These are phyloP conservation scores for Nymphicus hollandicus DNA, from an alignment of 2,113 vertebrate genomes.

Conservation along the genomic window DNA sequence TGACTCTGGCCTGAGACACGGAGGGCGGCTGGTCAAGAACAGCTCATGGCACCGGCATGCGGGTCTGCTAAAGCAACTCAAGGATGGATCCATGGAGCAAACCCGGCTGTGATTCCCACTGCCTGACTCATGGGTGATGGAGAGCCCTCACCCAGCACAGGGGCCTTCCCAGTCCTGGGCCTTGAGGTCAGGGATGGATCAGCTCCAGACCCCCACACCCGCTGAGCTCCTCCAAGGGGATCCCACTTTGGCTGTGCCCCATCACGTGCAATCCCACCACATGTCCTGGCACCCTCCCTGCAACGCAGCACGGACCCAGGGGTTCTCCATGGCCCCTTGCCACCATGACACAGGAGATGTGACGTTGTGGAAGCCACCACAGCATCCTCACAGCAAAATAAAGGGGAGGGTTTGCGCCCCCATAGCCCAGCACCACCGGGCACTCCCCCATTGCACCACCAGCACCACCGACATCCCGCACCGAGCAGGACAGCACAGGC, in stretches of 20 bases:
- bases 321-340: not conserved
- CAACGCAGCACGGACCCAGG: rapidly evolving
- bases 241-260: rapidly evolving
- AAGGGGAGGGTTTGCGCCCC: not conserved
- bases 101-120: not conserved
- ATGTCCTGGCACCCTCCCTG: not conserved
- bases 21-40: not conserved
- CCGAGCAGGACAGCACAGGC: not conserved
- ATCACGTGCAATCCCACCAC: not conserved
- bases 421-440: rapidly evolving
- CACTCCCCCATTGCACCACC: not conserved
- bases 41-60: rapidly evolving
- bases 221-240: rapidly evolving
- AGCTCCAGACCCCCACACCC: rapidly evolving
- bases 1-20: not conserved
- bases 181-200: rapidly evolving
- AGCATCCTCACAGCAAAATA: rapidly evolving
- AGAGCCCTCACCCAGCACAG: rapidly evolving
- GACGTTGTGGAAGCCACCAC: rapidly evolving
- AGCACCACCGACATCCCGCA: rapidly evolving
- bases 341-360: not conserved
- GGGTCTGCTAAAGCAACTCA: rapidly evolving
- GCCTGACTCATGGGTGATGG: rapidly evolving
- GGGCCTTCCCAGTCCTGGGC: rapidly evolving
- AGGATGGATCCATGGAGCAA: rapidly evolving